Conservation (phyloP, 2,113 vertebrate genomes). For the Microcebus murinus region DNA sequence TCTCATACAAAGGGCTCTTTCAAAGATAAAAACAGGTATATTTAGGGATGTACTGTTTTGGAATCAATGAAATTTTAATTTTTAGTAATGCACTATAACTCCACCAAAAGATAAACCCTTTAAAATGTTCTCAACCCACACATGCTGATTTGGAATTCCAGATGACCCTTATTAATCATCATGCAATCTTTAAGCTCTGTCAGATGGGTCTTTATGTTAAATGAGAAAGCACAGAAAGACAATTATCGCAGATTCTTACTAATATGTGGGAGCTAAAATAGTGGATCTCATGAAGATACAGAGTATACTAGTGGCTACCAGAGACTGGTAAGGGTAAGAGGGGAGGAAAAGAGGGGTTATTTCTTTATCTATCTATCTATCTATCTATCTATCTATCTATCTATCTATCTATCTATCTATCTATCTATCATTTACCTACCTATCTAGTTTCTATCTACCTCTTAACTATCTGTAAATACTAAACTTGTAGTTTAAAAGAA, state of each 20-base stretch:
- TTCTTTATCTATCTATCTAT: background rate
- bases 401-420: background rate
- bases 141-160: conserved; percentile 6
- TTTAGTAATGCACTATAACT: background rate
- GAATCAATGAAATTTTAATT: conserved; percentile 32
- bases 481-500: background rate
- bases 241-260: too few species aligned
- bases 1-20: background rate
- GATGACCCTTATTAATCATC: conserved; percentile 20
- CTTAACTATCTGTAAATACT: background rate
- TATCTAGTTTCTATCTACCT: background rate
- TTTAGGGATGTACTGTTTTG: background rate
- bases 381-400: background rate
- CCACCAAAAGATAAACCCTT: background rate
- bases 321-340: too few species aligned
- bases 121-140: background rate
- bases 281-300: too few species aligned
- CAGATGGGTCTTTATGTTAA: background rate
- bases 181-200: conserved; percentile 5
- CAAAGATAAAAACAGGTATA: background rate
- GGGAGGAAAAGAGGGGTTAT: background rate
- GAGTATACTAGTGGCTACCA: too few species aligned
- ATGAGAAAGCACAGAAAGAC: too few species aligned
- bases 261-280: too few species aligned
- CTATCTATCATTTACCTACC: background rate